Conservation (phyloP, 2,113 vertebrate species). For the Amblyornis subalaris region DNA sequence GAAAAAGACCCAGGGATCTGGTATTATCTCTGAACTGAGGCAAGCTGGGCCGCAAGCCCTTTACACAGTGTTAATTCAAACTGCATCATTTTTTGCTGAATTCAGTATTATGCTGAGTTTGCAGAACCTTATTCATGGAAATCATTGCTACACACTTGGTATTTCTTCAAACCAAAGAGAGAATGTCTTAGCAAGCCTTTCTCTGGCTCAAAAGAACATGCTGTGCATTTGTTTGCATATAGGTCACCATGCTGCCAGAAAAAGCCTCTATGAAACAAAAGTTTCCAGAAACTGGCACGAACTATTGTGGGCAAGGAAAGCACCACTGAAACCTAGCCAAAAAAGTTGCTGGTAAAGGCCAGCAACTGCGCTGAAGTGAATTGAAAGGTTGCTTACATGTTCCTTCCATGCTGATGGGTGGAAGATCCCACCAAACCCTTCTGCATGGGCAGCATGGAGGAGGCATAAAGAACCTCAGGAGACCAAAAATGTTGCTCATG, state of each 20-base stretch:
- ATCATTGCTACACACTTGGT: constrained; percentile 72
- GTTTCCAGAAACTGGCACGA: constrained; percentile 69
- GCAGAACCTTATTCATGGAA: constrained; percentile 70
- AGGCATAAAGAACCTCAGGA: neutral
- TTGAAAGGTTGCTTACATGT: neutral
- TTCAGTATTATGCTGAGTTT: constrained; percentile 69
- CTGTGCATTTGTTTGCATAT: constrained; percentile 58
- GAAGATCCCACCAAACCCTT: neutral
- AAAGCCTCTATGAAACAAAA: constrained; percentile 60
- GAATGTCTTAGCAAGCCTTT: constrained; percentile 73
- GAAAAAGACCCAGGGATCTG: neutral
- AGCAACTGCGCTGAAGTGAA: neutral
- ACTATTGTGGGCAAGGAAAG: constrained; percentile 65
- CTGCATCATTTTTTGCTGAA: constrained; percentile 60
- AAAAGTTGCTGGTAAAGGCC: constrained; percentile 58
- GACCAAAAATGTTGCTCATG: neutral
- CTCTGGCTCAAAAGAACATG: constrained; percentile 70
- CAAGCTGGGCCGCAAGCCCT: constrained; percentile 12
- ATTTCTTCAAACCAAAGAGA: constrained; percentile 69
- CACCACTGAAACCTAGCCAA: constrained; percentile 51
- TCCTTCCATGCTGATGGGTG: neutral
- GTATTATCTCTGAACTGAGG: neutral
- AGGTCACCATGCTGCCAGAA: constrained; percentile 62
- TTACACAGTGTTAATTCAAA: constrained; percentile 40
- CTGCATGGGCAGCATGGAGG: neutral